These are phyloP conservation scores for Cantharis nigra DNA, from an alignment of 2,888 invertebrate species.

Conservation along the genomic window DNA sequence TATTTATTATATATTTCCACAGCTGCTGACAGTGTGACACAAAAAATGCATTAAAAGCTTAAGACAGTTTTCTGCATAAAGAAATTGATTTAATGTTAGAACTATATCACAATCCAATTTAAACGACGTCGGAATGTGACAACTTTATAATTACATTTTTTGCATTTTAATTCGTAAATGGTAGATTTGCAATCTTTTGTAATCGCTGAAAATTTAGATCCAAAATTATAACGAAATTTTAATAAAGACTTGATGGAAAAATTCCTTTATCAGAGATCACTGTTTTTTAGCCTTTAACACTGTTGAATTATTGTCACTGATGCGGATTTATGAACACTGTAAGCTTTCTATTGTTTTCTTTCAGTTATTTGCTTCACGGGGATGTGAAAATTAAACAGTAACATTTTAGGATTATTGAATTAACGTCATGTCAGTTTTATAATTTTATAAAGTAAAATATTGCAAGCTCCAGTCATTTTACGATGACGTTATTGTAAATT, in stretches of 20 bases:
- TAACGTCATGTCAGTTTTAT: not conserved
- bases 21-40: not conserved
- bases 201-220: not conserved
- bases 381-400: not conserved
- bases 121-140: not conserved
- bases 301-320: not conserved
- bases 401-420: not conserved
- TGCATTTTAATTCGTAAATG: not conserved
- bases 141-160: not conserved
- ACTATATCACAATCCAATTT: not conserved
- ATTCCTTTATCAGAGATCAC: not conserved
- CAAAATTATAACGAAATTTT: not conserved
- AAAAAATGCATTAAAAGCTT: not conserved
- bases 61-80: not conserved
- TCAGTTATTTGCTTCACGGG: not conserved
- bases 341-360: not conserved
- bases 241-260: not conserved
- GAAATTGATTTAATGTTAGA: not conserved
- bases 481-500: not conserved
- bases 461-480: not conserved
- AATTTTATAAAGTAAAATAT: not conserved
- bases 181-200: not conserved
- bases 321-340: not conserved
- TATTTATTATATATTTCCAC: not conserved
- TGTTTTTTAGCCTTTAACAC: not conserved